Percentiles rank a stretch among this genome's conserved stretches.
phyloP scores from a whole-genome alignment of 2,113 vertebrate genomes.

The Cryptomyrus ogoouensis region DNA sequence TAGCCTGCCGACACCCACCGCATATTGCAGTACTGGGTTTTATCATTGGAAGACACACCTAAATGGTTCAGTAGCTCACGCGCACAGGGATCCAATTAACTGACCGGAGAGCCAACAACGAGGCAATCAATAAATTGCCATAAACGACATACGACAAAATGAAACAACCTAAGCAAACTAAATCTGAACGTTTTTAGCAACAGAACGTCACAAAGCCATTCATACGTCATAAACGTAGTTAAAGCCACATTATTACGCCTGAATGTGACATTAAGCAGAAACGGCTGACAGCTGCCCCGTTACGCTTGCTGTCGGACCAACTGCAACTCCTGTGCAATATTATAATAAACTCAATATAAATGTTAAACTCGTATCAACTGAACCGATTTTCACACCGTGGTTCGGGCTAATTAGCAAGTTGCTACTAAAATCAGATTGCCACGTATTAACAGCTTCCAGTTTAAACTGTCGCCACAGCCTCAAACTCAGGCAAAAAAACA shows the following conservation, averaged over 20 bases:
- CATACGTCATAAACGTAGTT: not conserved
- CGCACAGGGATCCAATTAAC: not conserved
- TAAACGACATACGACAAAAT: not conserved
- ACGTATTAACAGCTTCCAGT: not conserved
- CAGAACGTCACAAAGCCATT: not conserved
- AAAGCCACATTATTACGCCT: not conserved
- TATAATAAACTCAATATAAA: not conserved
- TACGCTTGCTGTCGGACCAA: not conserved
- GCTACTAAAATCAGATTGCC: not conserved
- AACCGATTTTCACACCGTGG: not conserved
- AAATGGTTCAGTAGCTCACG: not conserved
- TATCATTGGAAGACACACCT: not conserved
- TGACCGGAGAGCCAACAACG: not conserved
- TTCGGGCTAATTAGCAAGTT: not conserved
- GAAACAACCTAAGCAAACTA: not conserved
- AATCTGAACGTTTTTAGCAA: not conserved
- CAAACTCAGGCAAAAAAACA: not conserved
- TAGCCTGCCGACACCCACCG: not conserved
- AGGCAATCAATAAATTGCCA: not conserved
- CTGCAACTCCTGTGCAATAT: not conserved
- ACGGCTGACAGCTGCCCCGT: not conserved
- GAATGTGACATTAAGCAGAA: not conserved
- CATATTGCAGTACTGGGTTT: not conserved
- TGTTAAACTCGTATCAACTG: not conserved
- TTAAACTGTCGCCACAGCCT: not conserved